Evolutionary conservation across 1,140 invertebrate species (phyloP), one percentile per base, ranked within the genome.

Genomic region (Globodera ellingtonae): DNA sequence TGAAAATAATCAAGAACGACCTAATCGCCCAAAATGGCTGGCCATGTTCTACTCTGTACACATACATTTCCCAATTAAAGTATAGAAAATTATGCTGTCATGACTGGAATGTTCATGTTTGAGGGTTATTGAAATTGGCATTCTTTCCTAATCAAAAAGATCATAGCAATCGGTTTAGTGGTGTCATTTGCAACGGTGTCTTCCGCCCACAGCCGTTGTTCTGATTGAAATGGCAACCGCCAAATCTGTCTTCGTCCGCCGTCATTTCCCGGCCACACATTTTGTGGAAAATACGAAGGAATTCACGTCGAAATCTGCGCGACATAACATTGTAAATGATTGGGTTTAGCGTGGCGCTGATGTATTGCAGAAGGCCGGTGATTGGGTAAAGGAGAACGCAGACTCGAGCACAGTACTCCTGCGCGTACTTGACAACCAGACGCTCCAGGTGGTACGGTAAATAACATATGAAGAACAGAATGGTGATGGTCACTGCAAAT

Each of bases 321-420:
- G 86, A 88, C 88, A 88, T 89, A 35, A 88, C 46, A 76, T 86
- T 88, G 82, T 88, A 88, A 66, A 88, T 82, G 13, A 88, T 81
- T 46, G 87, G 87, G 69, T 88, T 88, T 18, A 88, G 72, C 0
- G 86, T 84, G 4, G 87, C 87, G 47, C 84, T 86, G 47, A 88
- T 81, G 69, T 88, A 88, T 79, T 88, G 88, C 6, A 88, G 72
- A 15, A 89, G 69, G 7, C 87, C 87, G 24, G 85, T 85, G 15
- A 89, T 83, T 8, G 88, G 87, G 67, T 88, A 88, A 13, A 88
- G 82, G 18, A 88, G 73, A 35, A 74, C 65, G 67, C 87, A 88
- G 10, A 86, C 70, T 52, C 83, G 65, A 21, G 79, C 70, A 52
- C 88, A 87, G 75, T 80, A 75, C 59, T 81, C 69, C n/a, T 77